Percentiles rank a stretch among this genome's conserved stretches.
These are phyloP conservation scores for Cerceris rybyensis DNA, from an alignment of 2,888 invertebrate genomes.

Conservation along the genomic window DNA sequence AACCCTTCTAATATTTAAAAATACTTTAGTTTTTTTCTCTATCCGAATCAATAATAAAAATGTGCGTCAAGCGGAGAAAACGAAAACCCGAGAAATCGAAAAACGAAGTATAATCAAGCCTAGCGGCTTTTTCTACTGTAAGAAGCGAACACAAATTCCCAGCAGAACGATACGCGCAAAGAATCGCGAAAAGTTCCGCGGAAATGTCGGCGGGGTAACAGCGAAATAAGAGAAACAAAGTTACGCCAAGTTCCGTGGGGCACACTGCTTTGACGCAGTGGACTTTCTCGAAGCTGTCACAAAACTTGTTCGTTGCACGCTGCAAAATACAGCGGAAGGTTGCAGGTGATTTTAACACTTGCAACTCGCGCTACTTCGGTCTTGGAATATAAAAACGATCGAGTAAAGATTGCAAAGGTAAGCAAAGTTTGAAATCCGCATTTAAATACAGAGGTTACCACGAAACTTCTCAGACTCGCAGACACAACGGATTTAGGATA, in stretches of 20 bases:
- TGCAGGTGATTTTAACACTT: slow-evolving; percentile 15
- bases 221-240: slow-evolving; percentile 35
- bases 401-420: neutral
- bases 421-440: neutral
- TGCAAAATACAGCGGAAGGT: slow-evolving; percentile 9
- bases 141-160: slow-evolving; percentile 4
- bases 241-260: slow-evolving; percentile 23
- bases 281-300: slow-evolving; percentile 26
- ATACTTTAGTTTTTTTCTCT: too few species aligned
- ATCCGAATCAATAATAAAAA: too few species aligned
- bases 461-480: too few species aligned
- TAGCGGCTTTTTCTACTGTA: too few species aligned
- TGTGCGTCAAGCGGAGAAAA: too few species aligned
- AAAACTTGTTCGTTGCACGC: slow-evolving; percentile 14
- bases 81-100: too few species aligned
- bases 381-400: slow-evolving; percentile 8
- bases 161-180: slow-evolving; percentile 29
- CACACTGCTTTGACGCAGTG: slow-evolving; percentile 24
- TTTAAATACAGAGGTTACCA: neutral
- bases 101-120: too few species aligned
- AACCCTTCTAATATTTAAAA: too few species aligned
- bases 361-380: neutral
- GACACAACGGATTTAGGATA: too few species aligned
- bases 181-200: slow-evolving; percentile 29
- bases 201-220: slow-evolving; percentile 16